A percentile compares a stretch with the other conserved stretches of the same genome.
phyloP scores from a whole-genome alignment of 2,888 invertebrate species.

The Plagiodera versicolora region DNA sequence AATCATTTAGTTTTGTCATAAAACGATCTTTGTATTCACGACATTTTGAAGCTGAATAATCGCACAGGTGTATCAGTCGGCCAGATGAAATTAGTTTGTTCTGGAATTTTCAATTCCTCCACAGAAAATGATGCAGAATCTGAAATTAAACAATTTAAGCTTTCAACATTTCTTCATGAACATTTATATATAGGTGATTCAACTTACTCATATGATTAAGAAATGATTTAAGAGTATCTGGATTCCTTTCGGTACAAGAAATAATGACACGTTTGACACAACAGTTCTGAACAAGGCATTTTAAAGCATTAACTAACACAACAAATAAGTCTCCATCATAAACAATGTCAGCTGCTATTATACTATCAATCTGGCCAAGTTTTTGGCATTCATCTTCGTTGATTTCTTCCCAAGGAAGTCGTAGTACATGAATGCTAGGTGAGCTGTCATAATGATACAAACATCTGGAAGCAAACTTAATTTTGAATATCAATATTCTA shows the following conservation, averaged over 20 bases:
- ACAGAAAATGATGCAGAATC: neutral
- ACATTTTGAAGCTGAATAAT: slow-evolving; percentile 31
- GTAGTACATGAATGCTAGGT: slow-evolving; percentile 41
- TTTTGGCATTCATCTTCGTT: slow-evolving; percentile 42
- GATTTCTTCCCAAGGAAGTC: slow-evolving; percentile 60
- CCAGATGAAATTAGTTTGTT: slow-evolving; percentile 43
- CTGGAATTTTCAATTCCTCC: slow-evolving; percentile 31
- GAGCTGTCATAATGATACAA: slow-evolving; percentile 7
- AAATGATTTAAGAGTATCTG: slow-evolving; percentile 64
- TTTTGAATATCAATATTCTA: too few species aligned
- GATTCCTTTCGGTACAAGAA: slow-evolving; percentile 67
- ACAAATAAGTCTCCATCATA: slow-evolving; percentile 62
- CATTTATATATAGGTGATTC: neutral
- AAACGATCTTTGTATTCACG: too few species aligned
- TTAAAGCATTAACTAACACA: slow-evolving; percentile 55
- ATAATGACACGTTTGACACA: slow-evolving; percentile 55
- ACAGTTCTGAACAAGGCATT: slow-evolving; percentile 49
- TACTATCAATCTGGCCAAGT: slow-evolving; percentile 52
- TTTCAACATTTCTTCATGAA: neutral
- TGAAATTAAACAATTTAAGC: neutral
- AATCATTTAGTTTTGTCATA: too few species aligned
- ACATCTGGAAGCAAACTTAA: slow-evolving; percentile 21
- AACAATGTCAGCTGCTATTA: slow-evolving; percentile 65
- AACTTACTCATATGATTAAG: slow-evolving; percentile 43
- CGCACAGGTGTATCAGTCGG: slow-evolving; percentile 37